Evolutionary conservation across 1,140 invertebrate genomes (phyloP), one percentile per base, ranked within the genome.

Genomic region (Lepidotrigona ventralis): DNA sequence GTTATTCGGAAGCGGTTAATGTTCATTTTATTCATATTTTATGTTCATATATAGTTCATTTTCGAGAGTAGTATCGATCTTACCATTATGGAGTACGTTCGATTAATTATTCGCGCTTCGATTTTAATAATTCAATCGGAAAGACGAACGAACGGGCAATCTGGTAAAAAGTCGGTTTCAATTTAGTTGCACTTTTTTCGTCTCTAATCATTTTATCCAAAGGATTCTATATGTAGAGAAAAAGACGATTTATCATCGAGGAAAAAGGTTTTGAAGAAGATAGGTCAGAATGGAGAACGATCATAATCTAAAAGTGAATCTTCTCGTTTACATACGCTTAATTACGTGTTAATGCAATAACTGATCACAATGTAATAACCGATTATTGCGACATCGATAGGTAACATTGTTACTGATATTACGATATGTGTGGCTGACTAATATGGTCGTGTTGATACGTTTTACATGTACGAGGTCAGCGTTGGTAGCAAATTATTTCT

Each of bases 41-140:
- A 33, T 33, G 33, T 33, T 33, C 33, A 1, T 33, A 33, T 33
- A n/a, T 12, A 26, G 51, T 76, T 88, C 83, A 82, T 88, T 88
- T 87, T 79, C 86, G 74, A 82, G 86, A 87, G 86, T 82, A 82
- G 46, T 88, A 88, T 88, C 86, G 86, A 88, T 88, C 75, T 73
- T 29, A 23, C 73, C 56, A 69, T 72, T 29, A 87, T 64, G 56
- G 33, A 60, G 58, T 74, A 56, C 56, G 76, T 51, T 81, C n/a
- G 66, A 88, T 88, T 86, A 81, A 88, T 88, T 88, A 88, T 88
- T 87, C 39, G 17, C 33, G 64, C 56, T 53, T 78, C 53, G 46
- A 81, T 81, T 33, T 88, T 66, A 85, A 88, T 85, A 81, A 87
- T 85, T 87, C 70, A 87, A 21, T 29, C 14, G 14, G 73, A 58